Conservation (phyloP, 2,113 vertebrate species). For the Nymphicus hollandicus region DNA sequence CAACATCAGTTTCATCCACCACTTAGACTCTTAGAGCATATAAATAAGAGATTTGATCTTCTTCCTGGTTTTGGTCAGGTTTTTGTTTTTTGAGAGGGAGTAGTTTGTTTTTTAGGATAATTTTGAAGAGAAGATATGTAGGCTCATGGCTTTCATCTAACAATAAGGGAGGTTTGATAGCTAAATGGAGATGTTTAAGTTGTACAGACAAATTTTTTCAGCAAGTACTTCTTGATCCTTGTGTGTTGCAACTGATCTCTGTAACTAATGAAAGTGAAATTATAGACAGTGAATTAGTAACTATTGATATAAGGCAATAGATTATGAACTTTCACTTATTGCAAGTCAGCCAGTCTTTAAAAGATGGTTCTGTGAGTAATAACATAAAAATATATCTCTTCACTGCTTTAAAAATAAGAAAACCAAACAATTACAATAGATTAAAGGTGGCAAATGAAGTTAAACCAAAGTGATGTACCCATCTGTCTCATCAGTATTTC, state of each 20-base stretch:
- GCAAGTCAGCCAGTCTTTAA: neutral
- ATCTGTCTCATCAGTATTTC: constrained; percentile 46
- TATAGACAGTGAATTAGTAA: neutral
- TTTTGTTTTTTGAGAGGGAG: neutral
- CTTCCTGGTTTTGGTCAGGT: neutral
- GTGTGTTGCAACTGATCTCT: neutral
- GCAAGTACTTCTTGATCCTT: neutral
- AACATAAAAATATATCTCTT: neutral
- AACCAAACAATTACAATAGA: neutral
- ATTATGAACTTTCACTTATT: neutral
- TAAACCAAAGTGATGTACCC: constrained; percentile 46
- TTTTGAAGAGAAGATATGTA: neutral
- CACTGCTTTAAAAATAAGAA: neutral
- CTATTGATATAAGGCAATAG: neutral
- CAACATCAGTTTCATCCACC: neutral
- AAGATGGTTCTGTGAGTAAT: neutral
- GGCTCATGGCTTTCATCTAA: neutral
- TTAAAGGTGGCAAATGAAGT: constrained; percentile 47
- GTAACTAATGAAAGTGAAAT: constrained; percentile 14
- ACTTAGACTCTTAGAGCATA: neutral
- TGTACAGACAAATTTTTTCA: neutral
- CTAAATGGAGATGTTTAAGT: neutral
- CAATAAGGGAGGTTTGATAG: neutral
- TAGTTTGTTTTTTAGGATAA: neutral
- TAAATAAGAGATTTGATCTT: neutral